Evolutionary conservation across 2,888 invertebrate species (phyloP), one percentile per base, ranked within the genome.

Genomic region (Pyrochroa serraticornis): DNA sequence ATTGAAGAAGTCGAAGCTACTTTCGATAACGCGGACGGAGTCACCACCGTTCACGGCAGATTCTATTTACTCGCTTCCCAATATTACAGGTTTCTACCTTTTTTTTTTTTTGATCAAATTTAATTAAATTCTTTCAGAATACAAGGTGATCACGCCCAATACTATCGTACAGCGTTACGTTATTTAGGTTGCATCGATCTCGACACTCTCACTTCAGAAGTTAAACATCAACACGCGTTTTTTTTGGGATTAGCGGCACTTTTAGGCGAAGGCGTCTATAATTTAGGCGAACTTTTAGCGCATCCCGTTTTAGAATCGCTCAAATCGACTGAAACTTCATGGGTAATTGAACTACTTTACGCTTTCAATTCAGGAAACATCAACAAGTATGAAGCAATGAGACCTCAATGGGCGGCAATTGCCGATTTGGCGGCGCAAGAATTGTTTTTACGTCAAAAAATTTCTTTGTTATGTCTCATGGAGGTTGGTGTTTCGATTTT

Each of bases 401-500:
- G 87, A 71, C 83, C 88, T 0, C 83, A 86, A 58, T 92, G 94
- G 93, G 82, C 84, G 2, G 85, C 86, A 59, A 90, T 95, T 66
- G 90, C 93, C 0, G 95, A 96, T 79, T 81, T 97, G 12, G 86
- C 86, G 7, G 87, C 91, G 0, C 90, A 93, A 62, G 95, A 95
- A 73, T 78, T 88, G 0, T 88, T 89, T 71, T 81, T 97, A 65
- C 82, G 93, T 12, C 92, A 95, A 79, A 99, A 99, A 82, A 95
- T 99, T 60, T 94, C 95, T 0, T 83, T 99, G 12, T 82, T 99
- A 9, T 96, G 97, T 75, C 84, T 99, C 0, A 98, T 99, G 97
- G 96, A 97, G 87, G 87, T 88, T 39, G 13, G 13, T 9, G 10
- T 31, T 7, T 43, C 22, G 13, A 14, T 9, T 38, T 38, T 38